phyloP scores from a whole-genome alignment of 37 sponge, comb jelly and placozoan genomes.

The Cliona cf. orientalis region DNA sequence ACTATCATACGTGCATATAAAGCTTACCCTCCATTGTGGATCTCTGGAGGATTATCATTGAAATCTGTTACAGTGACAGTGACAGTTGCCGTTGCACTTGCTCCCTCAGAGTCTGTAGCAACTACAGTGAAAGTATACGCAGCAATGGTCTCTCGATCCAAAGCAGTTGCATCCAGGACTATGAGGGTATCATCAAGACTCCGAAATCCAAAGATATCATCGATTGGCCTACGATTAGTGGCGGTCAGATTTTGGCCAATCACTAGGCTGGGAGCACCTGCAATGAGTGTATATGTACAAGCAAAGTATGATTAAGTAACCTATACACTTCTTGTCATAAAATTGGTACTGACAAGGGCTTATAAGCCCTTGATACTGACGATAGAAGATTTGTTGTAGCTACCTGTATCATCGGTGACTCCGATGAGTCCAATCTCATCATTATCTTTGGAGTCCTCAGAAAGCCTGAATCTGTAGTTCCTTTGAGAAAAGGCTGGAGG shows the following conservation, averaged over 20 bases:
- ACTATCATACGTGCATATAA: no score
- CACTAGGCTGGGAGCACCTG: background rate
- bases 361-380: no score
- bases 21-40: conserved; percentile 46
- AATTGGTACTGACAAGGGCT: no score
- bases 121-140: conserved; percentile 39
- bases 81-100: conserved; percentile 22
- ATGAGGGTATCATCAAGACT: background rate
- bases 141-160: conserved; percentile 37
- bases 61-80: conserved; percentile 51
- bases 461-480: conserved; percentile 9
- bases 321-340: no score
- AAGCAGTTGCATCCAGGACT: conserved; percentile 23
- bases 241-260: conserved; percentile 1
- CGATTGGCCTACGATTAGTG: background rate
- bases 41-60: conserved; percentile 65
- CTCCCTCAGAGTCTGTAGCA: conserved; percentile 34
- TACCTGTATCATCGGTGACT: conserved; percentile 26
- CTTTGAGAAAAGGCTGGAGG: conserved; percentile 24
- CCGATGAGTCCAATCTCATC: conserved; percentile 14
- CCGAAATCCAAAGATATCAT: conserved; percentile 34
- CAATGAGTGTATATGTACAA: no score
- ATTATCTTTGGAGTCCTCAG: conserved; percentile 11
- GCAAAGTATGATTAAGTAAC: no score
- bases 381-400: background rate